Conservation (phyloP, 2,888 invertebrate species). For the Hypomecis punctinalis region DNA sequence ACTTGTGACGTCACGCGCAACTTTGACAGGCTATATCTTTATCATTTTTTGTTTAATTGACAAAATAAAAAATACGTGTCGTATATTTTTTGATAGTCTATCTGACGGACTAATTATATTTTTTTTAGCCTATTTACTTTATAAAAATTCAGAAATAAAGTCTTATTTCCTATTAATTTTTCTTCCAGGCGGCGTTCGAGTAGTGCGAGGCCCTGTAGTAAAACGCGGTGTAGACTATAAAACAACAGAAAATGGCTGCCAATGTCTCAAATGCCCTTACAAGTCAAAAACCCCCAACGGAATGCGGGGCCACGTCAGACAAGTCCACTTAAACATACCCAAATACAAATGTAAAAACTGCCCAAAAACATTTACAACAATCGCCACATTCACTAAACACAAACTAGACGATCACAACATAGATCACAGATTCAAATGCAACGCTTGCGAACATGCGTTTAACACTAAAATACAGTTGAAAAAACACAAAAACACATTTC, state of each 20-base stretch:
- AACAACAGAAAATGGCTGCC: background rate
- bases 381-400: constrained; percentile 43
- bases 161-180: too few species aligned
- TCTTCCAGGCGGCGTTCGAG: constrained; percentile 13
- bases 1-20: too few species aligned
- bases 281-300: background rate
- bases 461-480: constrained; percentile 63
- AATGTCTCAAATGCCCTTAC: constrained; percentile 11
- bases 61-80: too few species aligned
- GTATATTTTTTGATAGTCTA: too few species aligned
- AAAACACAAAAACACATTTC: constrained; percentile 68
- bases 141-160: too few species aligned
- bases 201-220: background rate
- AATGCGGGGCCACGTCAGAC: background rate
- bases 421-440: constrained; percentile 69
- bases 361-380: background rate
- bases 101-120: too few species aligned
- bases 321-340: constrained; percentile 10
- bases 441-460: constrained; percentile 68
- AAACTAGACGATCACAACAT: constrained; percentile 65
- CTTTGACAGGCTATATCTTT: too few species aligned
- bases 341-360: constrained; percentile 9
- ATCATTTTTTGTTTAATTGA: too few species aligned
- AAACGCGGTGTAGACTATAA: constrained; percentile 18
- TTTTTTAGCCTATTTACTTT: too few species aligned